Base-by-base conservation (phyloP, 1,140 invertebrate species). In the Drosophila subpulchrella region DNA sequence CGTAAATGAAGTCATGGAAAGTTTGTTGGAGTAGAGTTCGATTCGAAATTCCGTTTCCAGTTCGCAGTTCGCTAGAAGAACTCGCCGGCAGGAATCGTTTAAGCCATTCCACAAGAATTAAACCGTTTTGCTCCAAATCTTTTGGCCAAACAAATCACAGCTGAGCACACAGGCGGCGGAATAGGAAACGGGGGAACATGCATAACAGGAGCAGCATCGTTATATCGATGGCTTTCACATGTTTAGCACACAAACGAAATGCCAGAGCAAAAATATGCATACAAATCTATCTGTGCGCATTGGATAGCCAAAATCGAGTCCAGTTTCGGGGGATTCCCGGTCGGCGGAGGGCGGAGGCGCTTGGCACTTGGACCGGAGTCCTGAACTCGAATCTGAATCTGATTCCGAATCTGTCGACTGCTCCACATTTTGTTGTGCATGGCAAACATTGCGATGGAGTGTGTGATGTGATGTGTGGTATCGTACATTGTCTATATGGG, bases 231-330 rank as follows among this genome's bases (percentile, higher is more conserved):
- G 78, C 83, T 82, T 88, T 83, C 82, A 83, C 79, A 86, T 86
- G 79, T 88, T 86, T 86, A 79, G 82, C 83, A 86, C 83, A 88
- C 82, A 86, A 88, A 83, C 82, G 59, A 86, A 86, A 88, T 86
- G 82, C 83, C 82, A 83, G 74, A 82, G 83, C 79, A 86, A 88
- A 86, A 86, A 86, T 86, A 86, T 86, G 79, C 82, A 86, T 86
- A 85, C 81, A 84, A 83, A 84, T 79, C 75, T 84, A 84, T 83
- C 76, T 83, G 60, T 84, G 72, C 81, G 57, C 75, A 84, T 84
- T 78, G 79, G 66, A 81, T 75, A 50, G 81, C 74, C 68, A 71
- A 78, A 82, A 65, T 63, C 51, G 78, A 81, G 55, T 81, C 67
- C 72, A 50, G 66, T 72, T 78, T 36, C 44, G 38, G 39, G 15